Evolutionary conservation across 1,140 invertebrate species (phyloP).

Genomic region (Micrasema longulum): DNA sequence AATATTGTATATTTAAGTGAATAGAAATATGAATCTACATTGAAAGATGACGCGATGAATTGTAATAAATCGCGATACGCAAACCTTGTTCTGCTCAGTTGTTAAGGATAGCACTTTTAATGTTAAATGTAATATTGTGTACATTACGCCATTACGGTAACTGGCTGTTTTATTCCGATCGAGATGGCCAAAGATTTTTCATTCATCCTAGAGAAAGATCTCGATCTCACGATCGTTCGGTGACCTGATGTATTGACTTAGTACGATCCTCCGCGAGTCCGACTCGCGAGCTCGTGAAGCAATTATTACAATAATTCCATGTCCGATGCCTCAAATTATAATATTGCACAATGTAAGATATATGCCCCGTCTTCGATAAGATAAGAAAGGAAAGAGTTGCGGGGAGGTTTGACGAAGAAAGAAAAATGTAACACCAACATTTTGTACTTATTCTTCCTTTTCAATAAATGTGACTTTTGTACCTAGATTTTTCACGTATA

Average conservation of each 20-base stretch:
- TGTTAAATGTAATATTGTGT: slow-evolving; percentile 3
- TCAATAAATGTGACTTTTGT: slow-evolving; percentile 55
- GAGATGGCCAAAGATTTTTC: slow-evolving; percentile 19
- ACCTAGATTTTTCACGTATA: slow-evolving; percentile 55
- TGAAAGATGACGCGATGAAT: slow-evolving; percentile 1
- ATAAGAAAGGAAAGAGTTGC: background rate
- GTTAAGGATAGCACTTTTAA: background rate
- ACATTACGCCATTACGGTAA: background rate
- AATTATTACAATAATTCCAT: background rate
- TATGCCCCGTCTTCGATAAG: slow-evolving; percentile 35
- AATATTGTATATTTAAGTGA: slow-evolving; percentile 21
- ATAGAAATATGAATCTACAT: slow-evolving; percentile 11
- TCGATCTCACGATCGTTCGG: slow-evolving; percentile 43
- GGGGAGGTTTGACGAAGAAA: slow-evolving; percentile 16
- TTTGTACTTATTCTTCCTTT: slow-evolving; percentile 54
- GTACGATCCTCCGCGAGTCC: too few relatives aligned
- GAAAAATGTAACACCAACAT: slow-evolving; percentile 54
- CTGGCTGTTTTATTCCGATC: too few relatives aligned
- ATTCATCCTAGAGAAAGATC: slow-evolving; percentile 30
- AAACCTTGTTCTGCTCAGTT: background rate
- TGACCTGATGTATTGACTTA: slow-evolving; percentile 48
- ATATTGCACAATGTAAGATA: slow-evolving; percentile 50
- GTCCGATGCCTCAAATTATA: slow-evolving; percentile 52
- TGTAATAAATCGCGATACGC: background rate
- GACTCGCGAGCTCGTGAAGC: too few relatives aligned